phyloP scores from a whole-genome alignment of 2,888 invertebrate species.

The Drosophila gaucha region DNA sequence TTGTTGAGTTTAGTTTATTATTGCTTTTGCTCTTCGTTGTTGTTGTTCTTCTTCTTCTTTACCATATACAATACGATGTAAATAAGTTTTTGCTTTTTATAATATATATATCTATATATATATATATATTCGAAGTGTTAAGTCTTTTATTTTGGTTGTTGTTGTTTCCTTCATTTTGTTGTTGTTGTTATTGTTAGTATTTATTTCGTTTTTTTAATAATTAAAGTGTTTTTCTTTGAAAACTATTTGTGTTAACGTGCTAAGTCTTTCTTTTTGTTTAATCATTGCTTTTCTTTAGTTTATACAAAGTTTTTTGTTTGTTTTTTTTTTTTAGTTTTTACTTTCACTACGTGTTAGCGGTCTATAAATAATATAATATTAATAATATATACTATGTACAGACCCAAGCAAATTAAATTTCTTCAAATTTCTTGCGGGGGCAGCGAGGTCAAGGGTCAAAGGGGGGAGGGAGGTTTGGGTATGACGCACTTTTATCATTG shows the following conservation, averaged over 20 bases:
- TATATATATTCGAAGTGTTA: conserved; percentile 72
- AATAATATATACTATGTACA: conserved; percentile 44
- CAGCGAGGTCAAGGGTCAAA: background rate
- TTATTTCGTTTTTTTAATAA: conserved; percentile 7
- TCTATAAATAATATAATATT: conserved; percentile 33
- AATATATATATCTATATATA: conserved; percentile 12
- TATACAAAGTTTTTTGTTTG: conserved; percentile 51
- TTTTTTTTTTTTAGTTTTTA: background rate
- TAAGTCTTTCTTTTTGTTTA: conserved; percentile 68
- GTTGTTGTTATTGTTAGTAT: conserved; percentile 26
- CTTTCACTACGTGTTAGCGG: conserved; percentile 42
- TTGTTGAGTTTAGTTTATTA: conserved; percentile 35
- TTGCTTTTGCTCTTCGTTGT: conserved; percentile 48
- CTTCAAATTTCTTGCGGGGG: conserved; percentile 26
- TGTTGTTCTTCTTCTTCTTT: conserved; percentile 22
- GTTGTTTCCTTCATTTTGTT: conserved; percentile 53
- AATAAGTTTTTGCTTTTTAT: conserved; percentile 52
- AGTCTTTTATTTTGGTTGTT: conserved; percentile 78
- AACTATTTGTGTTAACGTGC: conserved; percentile 77
- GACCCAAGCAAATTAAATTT: conserved; percentile 59
- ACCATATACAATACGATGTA: conserved; percentile 63
- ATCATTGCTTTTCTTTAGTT: conserved; percentile 60
- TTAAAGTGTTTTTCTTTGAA: conserved; percentile 17
- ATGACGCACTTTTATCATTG: conserved; percentile 15
- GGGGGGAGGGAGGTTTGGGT: background rate